A percentile compares a stretch with the other conserved stretches of the same genome.
Conservation (phyloP, 2,113 vertebrate species). For the Cyanistes caeruleus region DNA sequence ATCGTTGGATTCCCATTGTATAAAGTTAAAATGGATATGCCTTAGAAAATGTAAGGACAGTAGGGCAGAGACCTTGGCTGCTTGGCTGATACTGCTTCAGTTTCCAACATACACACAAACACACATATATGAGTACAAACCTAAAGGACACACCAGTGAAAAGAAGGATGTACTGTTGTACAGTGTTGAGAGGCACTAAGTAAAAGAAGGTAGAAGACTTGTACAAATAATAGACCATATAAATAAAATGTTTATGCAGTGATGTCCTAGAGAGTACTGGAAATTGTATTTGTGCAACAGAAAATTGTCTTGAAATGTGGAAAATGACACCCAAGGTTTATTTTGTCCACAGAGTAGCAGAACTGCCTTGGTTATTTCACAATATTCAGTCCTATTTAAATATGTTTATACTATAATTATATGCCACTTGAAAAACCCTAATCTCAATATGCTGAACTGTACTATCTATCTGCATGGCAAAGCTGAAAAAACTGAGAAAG, state of each 20-base stretch:
- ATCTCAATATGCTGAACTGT: neutral
- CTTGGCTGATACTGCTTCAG: neutral
- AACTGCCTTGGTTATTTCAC: neutral
- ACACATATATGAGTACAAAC: neutral
- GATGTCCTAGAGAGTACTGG: neutral
- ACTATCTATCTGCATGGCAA: neutral
- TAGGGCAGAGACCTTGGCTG: neutral
- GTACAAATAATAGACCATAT: neutral
- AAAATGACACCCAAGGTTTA: neutral
- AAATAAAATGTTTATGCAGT: neutral
- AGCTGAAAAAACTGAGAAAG: neutral
- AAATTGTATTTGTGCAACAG: neutral
- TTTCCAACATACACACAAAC: neutral
- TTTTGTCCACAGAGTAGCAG: neutral
- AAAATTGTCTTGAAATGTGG: neutral
- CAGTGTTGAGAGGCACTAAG: neutral
- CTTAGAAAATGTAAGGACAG: neutral
- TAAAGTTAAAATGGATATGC: neutral
- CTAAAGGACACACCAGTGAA: neutral
- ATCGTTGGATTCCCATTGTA: neutral
- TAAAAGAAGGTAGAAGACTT: neutral
- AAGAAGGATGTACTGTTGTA: neutral
- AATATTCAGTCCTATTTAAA: neutral
- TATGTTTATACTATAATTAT: neutral
- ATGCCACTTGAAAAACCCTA: neutral